Percentiles rank a stretch among this genome's conserved stretches.
phyloP scores from a whole-genome alignment of 2,888 invertebrate genomes.

The Scaptomyza tumidula region DNA sequence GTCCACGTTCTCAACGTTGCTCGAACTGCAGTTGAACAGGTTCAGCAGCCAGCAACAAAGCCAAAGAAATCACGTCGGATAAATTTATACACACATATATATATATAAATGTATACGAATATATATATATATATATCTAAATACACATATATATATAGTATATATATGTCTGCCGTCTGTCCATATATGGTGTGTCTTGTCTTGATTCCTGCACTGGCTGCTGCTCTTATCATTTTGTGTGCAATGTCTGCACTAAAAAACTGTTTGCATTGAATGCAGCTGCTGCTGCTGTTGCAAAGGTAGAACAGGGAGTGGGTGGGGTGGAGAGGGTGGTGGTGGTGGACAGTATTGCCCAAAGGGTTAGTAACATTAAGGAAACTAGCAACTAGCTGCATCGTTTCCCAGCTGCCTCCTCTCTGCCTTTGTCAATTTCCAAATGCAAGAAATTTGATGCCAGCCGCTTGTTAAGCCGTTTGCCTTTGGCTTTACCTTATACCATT shows the following conservation, averaged over 20 bases:
- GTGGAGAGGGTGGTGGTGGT: neutral
- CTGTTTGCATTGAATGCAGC: constrained; percentile 40
- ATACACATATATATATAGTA: constrained; percentile 10
- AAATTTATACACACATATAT: constrained; percentile 49
- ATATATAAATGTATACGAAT: constrained; percentile 8
- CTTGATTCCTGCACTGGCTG: constrained; percentile 61
- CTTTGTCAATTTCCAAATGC: constrained; percentile 73
- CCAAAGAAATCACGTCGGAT: constrained; percentile 70
- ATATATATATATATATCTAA: constrained; percentile 13
- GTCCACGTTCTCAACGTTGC: constrained; percentile 54
- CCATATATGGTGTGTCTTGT: constrained; percentile 42
- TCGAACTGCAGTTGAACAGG: constrained; percentile 64
- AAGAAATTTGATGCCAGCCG: constrained; percentile 77
- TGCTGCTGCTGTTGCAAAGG: constrained; percentile 13
- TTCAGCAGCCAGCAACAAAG: constrained; percentile 59
- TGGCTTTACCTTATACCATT: constrained; percentile 40
- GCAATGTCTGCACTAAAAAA: constrained; percentile 35
- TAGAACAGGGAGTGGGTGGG: neutral
- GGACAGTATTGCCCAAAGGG: constrained; percentile 40
- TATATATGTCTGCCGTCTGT: constrained; percentile 9
- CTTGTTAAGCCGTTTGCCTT: constrained; percentile 67
- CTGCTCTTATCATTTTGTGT: constrained; percentile 60
- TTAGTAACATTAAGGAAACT: constrained; percentile 56
- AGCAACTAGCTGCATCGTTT: constrained; percentile 31
- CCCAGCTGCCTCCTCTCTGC: constrained; percentile 23